phyloP scores from a whole-genome alignment of 2,113 vertebrate genomes.

The Pitta sordida region DNA sequence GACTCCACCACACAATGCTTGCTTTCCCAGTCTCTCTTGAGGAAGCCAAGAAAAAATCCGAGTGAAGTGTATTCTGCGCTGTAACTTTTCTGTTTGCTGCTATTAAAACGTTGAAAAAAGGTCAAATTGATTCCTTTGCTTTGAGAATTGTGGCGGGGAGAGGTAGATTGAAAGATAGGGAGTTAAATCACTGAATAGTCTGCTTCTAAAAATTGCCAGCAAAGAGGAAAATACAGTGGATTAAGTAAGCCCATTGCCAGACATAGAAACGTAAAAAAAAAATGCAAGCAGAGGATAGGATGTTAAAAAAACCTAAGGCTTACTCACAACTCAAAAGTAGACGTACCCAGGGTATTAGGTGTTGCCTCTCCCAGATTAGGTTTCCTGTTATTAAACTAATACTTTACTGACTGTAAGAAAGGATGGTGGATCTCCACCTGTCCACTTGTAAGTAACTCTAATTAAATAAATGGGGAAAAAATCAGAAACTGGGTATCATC shows the following conservation, averaged over 20 bases:
- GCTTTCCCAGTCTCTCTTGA: background rate
- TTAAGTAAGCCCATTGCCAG: background rate
- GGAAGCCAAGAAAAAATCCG: conserved; percentile 20
- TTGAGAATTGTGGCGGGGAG: background rate
- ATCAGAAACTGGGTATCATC: background rate
- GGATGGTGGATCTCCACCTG: background rate
- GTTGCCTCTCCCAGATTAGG: background rate
- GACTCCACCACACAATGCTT: background rate
- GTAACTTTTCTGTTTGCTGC: conserved; percentile 15
- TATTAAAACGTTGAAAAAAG: conserved; percentile 6
- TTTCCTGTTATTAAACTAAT: background rate
- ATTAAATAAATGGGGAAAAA: background rate
- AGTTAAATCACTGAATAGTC: background rate
- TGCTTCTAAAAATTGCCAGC: background rate
- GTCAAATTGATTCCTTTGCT: background rate
- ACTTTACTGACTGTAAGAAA: background rate
- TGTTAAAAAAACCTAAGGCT: background rate
- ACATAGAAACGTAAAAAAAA: background rate
- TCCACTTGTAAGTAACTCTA: background rate
- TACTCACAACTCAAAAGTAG: background rate
- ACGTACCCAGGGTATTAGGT: background rate
- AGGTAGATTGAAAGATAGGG: background rate
- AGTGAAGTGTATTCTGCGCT: background rate
- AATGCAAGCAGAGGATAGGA: background rate
- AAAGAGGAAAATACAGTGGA: background rate